These are phyloP conservation scores for Laticauda colubrina DNA, from an alignment of 2,113 vertebrate genomes.

Conservation along the genomic window DNA sequence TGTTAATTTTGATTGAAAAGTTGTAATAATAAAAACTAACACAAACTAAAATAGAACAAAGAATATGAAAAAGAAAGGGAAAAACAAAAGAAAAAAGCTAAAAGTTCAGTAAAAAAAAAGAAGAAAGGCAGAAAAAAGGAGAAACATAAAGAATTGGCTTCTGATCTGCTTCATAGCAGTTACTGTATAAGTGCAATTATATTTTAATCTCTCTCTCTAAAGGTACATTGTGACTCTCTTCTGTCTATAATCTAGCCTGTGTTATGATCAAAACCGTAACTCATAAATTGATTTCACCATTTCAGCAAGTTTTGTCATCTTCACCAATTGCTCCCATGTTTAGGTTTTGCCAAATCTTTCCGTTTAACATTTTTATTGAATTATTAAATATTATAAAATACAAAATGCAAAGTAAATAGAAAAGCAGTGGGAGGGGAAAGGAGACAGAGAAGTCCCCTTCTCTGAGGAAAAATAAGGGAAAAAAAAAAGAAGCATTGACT, in stretches of 20 bases:
- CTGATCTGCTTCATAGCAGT: neutral
- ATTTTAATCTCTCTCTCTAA: neutral
- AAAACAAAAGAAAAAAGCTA: neutral
- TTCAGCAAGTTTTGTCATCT: neutral
- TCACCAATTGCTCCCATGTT: neutral
- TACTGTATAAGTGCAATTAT: neutral
- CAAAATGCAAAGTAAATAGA: no score
- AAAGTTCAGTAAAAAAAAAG: neutral
- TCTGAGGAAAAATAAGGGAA: no score
- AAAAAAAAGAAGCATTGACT: no score
- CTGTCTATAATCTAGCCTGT: neutral
- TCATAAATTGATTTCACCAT: neutral
- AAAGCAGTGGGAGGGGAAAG: no score
- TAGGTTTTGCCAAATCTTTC: neutral
- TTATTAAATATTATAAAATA: no score
- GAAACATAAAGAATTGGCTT: neutral
- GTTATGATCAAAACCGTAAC: neutral
- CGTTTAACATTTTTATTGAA: no score
- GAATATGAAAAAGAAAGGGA: neutral
- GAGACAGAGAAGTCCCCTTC: no score
- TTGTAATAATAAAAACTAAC: neutral
- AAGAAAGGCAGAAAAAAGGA: neutral
- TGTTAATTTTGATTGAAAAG: neutral
- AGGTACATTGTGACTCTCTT: neutral
- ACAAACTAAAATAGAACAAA: neutral